Conservation (phyloP, 2,888 invertebrate species). For the Erebia epiphron region DNA sequence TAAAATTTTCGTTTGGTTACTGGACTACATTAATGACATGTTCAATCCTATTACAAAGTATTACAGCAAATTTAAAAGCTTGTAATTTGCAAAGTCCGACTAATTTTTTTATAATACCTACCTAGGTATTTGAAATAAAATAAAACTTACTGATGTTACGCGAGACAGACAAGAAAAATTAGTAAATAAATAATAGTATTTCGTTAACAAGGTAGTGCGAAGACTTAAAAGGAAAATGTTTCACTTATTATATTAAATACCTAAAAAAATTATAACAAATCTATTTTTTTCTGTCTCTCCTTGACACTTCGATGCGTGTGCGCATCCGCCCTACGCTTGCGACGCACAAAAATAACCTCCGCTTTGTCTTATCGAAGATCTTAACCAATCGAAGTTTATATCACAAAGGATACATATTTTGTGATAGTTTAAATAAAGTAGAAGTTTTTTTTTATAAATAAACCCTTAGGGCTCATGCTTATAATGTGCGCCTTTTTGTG, state of each 20-base stretch:
- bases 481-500: not conserved
- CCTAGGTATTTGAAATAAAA: too few relatives aligned
- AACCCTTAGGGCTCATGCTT: not conserved
- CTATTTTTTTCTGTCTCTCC: slow-evolving; percentile 42
- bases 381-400: slow-evolving; percentile 10
- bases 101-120: too few relatives aligned
- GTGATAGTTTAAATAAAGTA: too few relatives aligned
- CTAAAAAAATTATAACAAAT: too few relatives aligned
- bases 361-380: slow-evolving; percentile 38
- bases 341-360: slow-evolving; percentile 53
- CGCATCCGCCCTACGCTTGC: slow-evolving; percentile 52
- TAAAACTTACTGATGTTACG: too few relatives aligned
- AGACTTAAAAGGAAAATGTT: not conserved
- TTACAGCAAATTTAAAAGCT: too few relatives aligned
- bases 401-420: not conserved
- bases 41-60: not conserved
- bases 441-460: not conserved
- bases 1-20: not conserved
- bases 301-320: slow-evolving; percentile 45
- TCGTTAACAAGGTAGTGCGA: too few relatives aligned
- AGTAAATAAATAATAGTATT: too few relatives aligned
- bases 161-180: too few relatives aligned
- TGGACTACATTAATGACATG: not conserved
- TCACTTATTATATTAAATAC: too few relatives aligned
- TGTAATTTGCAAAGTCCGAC: too few relatives aligned